phyloP scores from a whole-genome alignment of 23 tunicate species.

The Halocynthia roretzi region DNA sequence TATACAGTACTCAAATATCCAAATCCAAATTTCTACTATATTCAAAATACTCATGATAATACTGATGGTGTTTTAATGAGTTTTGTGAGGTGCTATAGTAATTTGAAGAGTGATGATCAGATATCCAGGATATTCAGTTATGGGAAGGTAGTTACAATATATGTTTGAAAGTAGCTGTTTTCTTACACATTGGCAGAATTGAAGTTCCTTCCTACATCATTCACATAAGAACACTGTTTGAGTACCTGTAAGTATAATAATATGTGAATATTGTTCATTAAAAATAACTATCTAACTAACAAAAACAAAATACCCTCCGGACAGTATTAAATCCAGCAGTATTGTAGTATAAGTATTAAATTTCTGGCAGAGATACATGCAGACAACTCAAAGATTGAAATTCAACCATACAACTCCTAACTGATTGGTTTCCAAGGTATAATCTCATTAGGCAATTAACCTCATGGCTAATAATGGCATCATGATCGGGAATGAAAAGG shows the following conservation, averaged over 20 bases:
- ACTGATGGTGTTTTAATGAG: too few species aligned
- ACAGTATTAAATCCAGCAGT: too few species aligned
- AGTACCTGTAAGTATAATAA: not conserved
- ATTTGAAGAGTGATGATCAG: too few species aligned
- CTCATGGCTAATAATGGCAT: too few species aligned
- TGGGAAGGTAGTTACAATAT: not conserved
- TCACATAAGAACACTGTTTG: slow-evolving; percentile 7
- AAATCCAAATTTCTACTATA: too few species aligned
- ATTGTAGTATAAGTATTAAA: not conserved
- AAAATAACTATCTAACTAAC: not conserved
- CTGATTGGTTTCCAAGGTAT: too few species aligned
- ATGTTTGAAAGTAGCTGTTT: not conserved
- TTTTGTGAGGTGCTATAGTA: too few species aligned
- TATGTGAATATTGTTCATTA: not conserved
- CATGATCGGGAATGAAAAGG: too few species aligned
- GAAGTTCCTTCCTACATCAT: slow-evolving; percentile 23
- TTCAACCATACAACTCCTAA: not conserved
- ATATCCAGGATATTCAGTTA: too few species aligned
- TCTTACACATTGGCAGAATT: slow-evolving; percentile 17
- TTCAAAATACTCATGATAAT: too few species aligned
- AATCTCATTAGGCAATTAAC: too few species aligned
- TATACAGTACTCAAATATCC: too few species aligned
- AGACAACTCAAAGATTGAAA: not conserved
- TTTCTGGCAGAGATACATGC: not conserved
- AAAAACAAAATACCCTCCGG: not conserved